Evolutionary conservation across 2,888 invertebrate species (phyloP), one percentile per base, ranked within the genome.

Genomic region (Catocala fraxini): DNA sequence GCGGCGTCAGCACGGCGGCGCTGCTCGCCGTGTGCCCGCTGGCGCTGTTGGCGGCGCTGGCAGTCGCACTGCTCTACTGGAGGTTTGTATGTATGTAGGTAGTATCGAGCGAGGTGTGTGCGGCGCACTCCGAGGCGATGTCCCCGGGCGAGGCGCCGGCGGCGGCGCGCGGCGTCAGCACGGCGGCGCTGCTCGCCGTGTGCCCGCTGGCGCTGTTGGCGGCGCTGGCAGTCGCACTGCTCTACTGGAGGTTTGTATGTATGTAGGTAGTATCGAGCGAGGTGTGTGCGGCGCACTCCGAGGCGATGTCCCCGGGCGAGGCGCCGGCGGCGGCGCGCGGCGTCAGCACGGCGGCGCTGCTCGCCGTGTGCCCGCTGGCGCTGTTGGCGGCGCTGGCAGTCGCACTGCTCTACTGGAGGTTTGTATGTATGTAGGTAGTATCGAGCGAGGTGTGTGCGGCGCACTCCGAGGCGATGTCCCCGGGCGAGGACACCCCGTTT

Each of bases 401-500:
- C 0, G 91, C 88, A 0, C 72, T 92, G 5, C 61, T 91, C 0
- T 93, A 92, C 59, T 92, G 93, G 91, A 87, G 91, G 92, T 39
- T 39, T 25, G 13, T 15, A n/a, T 34, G 35, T 59, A 46, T n/a
- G 0, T 71, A 93, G 92, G 89, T 88, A 73, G 87, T 94, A 15
- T 92, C 93, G 0, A 90, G 91, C 54, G 89, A 89, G 47, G 82
- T 84, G 83, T 93, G 93, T 56, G 75, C 81, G 4, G 88, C 85
- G 0, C 89, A 89, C 65, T 84, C 88, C 1, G 89, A 87, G 63
- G 90, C 89, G 7, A 86, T 87, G 85, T 84, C 88, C 0, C 89
- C 89, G 6, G 79, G 75, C 2, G 82, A 79, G 15, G 77, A 25
- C 25, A 25, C 3, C 25, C 25, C 0, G 0, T 25, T 25, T 25